Conservation (phyloP, 1,140 invertebrate species). For the Popillia japonica region DNA sequence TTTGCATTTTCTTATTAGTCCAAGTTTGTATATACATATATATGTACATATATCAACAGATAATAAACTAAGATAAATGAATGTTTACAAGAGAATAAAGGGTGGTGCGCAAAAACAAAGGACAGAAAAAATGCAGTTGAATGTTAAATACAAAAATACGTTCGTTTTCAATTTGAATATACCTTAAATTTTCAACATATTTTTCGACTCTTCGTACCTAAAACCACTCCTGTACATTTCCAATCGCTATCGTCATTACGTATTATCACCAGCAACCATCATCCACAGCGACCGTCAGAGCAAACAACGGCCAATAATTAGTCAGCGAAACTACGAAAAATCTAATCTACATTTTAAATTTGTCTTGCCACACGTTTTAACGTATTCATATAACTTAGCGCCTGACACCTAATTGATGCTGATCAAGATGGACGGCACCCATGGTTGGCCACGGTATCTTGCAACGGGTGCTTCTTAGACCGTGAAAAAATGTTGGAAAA, state of each 20-base stretch:
- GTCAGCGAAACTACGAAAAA: constrained; percentile 27
- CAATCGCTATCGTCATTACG: background rate
- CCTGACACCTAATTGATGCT: constrained; percentile 5
- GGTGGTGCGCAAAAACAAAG: no score
- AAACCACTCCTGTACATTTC: background rate
- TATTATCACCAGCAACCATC: background rate
- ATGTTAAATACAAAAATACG: no score
- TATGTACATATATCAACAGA: no score
- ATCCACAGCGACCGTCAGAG: background rate
- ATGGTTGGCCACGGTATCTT: background rate
- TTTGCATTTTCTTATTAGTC: no score
- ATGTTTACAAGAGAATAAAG: no score
- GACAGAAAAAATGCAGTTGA: no score
- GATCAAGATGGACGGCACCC: constrained; percentile 10
- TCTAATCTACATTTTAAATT: constrained; percentile 23
- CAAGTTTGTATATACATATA: no score
- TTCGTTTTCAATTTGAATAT: no score
- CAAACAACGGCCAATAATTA: constrained; percentile 7
- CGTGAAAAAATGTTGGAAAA: background rate
- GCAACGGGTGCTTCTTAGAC: background rate
- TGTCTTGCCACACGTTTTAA: background rate
- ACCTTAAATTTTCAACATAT: no score
- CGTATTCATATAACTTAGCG: constrained; percentile 16
- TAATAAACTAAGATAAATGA: no score
- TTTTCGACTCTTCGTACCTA: background rate